Base-by-base conservation (phyloP, 1,140 invertebrate species). In the Papilio polytes region DNA sequence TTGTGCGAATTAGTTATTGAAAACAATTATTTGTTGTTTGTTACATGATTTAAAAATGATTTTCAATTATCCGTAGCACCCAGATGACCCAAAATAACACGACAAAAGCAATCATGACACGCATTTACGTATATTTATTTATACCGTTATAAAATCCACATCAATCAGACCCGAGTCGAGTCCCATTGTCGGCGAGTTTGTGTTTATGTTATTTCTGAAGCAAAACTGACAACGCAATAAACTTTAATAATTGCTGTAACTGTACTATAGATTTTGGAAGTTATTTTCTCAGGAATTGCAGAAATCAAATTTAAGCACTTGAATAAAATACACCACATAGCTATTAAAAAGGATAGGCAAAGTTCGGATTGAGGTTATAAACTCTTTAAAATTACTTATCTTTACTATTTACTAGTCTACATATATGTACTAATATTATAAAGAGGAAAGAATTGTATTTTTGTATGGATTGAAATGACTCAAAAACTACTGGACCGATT, bases 51-150 rank as follows among this genome's bases (percentile, higher is more conserved):
- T 63, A 26, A 10, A 22, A 3, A 6, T 31, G 2, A 26, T 26
- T 10, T 63, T 13, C 13, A 63, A 63, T 63, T 26, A 63, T 26
- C 22, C 59, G 13, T 22, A 26, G 10, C 20, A 63, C 3, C 2
- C 20, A 26, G 22, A 63, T 63, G 22, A 63, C 22, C 59, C 59
- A 63, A 63, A 63, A 63, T 26, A 22, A 63, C 59, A 63, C 59
- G 59, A 13, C 59, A 63, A 63, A 63, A 63, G 59, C 59, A 63
- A 63, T 63, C n/a, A 59, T 26, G 20, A 63, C 22, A 63, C 59
- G 22, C 22, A 63, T 63, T 63, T 70, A 70, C 36, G 63, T 70
- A 26, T 70, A 70, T 70, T 70, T 31, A 70, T 70, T 70, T 15
- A 31, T 70, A 36, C 63, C 63, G 63, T 70, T 70, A 70, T 31